Percentiles rank a stretch among this genome's conserved stretches.
These are phyloP conservation scores for Archegozetes longisetosus DNA, from an alignment of 1,140 invertebrate genomes.

Conservation along the genomic window DNA sequence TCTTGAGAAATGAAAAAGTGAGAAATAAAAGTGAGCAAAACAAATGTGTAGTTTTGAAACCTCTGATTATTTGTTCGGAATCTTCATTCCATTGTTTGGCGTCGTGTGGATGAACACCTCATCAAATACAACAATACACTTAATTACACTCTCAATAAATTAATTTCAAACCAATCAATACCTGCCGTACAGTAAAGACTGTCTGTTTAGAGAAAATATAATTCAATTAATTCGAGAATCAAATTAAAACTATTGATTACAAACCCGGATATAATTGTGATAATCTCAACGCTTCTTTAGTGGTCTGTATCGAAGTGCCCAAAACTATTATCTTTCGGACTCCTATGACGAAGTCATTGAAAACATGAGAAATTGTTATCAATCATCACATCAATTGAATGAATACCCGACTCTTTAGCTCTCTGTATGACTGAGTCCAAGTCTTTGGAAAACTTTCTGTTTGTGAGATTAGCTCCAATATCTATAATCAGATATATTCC, in stretches of 20 bases:
- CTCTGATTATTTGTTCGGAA: conserved; percentile 33
- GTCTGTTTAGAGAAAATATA: conserved; percentile 49
- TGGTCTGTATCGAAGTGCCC: conserved; percentile 66
- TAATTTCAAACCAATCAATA: conserved; percentile 27
- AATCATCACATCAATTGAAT: background rate
- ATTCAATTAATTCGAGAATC: background rate
- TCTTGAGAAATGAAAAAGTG: conserved; percentile 23
- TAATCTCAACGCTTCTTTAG: conserved; percentile 60
- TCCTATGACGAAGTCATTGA: conserved; percentile 36
- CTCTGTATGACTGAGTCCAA: conserved; percentile 77
- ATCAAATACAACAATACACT: conserved; percentile 13
- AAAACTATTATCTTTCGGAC: conserved; percentile 89
- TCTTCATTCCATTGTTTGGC: conserved; percentile 79
- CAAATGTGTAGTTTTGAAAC: background rate
- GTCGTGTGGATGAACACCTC: conserved; percentile 84
- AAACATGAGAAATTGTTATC: background rate
- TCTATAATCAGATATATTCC: conserved; percentile 62
- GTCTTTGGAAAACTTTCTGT: conserved; percentile 83
- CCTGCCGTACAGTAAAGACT: conserved; percentile 81
- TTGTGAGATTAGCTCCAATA: conserved; percentile 83
- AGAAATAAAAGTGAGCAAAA: background rate
- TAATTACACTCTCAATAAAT: background rate
- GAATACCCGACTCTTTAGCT: conserved; percentile 73
- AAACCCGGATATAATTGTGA: conserved; percentile 37
- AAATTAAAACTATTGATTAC: background rate